Evolutionary conservation across 2,797 vertebrate genomes (phyloP).

Genomic region (Graptemys geographica): DNA sequence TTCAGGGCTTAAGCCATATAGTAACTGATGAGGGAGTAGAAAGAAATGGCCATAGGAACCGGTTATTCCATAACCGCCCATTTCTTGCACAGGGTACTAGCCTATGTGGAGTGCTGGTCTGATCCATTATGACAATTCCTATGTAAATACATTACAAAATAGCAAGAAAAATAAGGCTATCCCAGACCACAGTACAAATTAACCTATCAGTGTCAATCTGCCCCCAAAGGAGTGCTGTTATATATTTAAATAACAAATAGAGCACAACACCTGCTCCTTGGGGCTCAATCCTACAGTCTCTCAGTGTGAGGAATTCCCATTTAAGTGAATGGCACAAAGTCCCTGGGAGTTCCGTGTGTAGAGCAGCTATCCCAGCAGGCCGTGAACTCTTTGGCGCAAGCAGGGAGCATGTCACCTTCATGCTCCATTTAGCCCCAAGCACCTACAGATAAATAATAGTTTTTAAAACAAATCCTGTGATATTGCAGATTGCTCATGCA

Average conservation of each 20-base stretch:
- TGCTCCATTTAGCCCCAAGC: constrained; percentile 52
- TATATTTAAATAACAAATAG: neutral
- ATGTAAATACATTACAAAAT: neutral
- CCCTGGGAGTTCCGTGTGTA: constrained; percentile 26
- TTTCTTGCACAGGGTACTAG: neutral
- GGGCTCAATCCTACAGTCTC: constrained; percentile 20
- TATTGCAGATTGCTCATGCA: constrained; percentile 45
- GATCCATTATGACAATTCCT: neutral
- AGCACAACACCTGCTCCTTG: neutral
- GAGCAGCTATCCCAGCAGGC: neutral
- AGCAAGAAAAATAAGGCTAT: neutral
- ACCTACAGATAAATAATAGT: neutral
- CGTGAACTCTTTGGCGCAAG: constrained; percentile 6
- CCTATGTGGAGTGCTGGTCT: neutral
- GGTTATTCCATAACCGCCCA: neutral
- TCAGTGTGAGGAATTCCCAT: constrained; percentile 50
- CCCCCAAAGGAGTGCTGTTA: neutral
- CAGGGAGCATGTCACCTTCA: neutral
- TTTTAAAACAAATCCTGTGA: constrained; percentile 48
- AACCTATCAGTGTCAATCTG: neutral
- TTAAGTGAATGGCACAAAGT: neutral
- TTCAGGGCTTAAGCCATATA: neutral
- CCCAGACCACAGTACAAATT: neutral
- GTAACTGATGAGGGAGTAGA: neutral
- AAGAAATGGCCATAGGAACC: neutral